A percentile compares a stretch with the other conserved stretches of the same genome.
These are phyloP conservation scores for Xiphorhynchus erythropygius DNA, from an alignment of 2,797 vertebrate species.

Conservation along the genomic window DNA sequence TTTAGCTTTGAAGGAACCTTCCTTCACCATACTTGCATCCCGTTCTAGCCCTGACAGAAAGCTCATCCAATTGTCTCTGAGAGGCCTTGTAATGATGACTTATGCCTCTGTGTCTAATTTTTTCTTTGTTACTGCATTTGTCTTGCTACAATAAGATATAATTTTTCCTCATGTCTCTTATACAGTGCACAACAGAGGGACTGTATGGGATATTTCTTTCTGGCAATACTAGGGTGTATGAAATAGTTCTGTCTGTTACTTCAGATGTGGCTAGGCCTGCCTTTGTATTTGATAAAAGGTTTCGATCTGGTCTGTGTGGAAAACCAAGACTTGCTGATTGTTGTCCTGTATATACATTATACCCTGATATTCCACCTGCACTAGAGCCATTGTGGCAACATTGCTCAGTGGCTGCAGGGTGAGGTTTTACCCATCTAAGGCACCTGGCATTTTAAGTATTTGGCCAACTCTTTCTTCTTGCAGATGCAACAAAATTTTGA, in stretches of 20 bases:
- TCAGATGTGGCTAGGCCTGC: not conserved
- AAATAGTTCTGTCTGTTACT: not conserved
- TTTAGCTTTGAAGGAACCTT: not conserved
- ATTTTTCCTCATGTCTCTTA: not conserved
- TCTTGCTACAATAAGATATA: not conserved
- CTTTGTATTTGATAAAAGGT: not conserved
- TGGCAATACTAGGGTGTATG: not conserved
- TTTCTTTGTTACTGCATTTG: slow-evolving; percentile 5
- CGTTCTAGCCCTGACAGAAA: not conserved
- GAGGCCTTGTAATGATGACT: not conserved
- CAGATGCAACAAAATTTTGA: not conserved
- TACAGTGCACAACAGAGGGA: not conserved
- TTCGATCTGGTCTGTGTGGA: not conserved
- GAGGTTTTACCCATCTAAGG: not conserved
- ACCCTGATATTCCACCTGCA: not conserved
- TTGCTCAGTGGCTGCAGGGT: not conserved
- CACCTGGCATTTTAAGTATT: not conserved
- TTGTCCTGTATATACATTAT: not conserved
- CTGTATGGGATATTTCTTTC: not conserved
- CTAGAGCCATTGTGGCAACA: not conserved
- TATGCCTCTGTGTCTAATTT: not conserved
- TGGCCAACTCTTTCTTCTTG: not conserved
- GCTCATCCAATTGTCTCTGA: not conserved
- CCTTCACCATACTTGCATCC: not conserved
- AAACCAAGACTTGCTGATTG: not conserved